Conservation (phyloP, 2,888 invertebrate genomes). For the Trichogramma dendrolimi region DNA sequence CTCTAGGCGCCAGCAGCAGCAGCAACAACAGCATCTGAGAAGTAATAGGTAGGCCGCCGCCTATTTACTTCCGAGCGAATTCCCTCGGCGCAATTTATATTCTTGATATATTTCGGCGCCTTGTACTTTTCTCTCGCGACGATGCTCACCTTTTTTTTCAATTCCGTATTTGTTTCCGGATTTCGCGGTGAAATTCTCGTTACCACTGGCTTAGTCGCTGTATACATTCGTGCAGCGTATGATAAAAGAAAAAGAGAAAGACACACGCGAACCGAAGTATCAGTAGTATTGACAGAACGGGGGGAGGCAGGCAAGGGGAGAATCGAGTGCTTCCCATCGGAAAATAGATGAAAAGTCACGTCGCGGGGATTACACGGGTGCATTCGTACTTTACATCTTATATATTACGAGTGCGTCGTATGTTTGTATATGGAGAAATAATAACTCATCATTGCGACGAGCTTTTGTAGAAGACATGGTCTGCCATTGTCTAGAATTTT, state of each 20-base stretch:
- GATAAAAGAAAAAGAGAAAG: too few species aligned
- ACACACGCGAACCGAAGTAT: neutral
- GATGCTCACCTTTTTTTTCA: neutral
- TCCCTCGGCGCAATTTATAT: too few species aligned
- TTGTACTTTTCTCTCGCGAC: too few species aligned
- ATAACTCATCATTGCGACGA: too few species aligned
- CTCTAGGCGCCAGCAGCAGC: neutral
- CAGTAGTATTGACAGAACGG: neutral
- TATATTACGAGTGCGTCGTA: too few species aligned
- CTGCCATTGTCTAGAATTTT: too few species aligned
- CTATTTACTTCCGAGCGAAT: neutral
- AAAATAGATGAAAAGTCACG: conserved; percentile 9
- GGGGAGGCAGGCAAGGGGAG: neutral
- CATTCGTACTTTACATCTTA: too few species aligned
- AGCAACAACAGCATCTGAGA: conserved; percentile 4
- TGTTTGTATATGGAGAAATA: too few species aligned
- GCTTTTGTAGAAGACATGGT: too few species aligned
- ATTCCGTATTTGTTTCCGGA: neutral
- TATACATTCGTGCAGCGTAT: too few species aligned
- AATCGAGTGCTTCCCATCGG: neutral
- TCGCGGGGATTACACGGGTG: neutral
- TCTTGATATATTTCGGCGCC: too few species aligned
- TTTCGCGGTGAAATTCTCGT: neutral
- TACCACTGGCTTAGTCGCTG: too few species aligned
- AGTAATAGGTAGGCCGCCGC: conserved; percentile 13